Conservation (phyloP, 2,797 vertebrate species). For the Gallinago solitaria region DNA sequence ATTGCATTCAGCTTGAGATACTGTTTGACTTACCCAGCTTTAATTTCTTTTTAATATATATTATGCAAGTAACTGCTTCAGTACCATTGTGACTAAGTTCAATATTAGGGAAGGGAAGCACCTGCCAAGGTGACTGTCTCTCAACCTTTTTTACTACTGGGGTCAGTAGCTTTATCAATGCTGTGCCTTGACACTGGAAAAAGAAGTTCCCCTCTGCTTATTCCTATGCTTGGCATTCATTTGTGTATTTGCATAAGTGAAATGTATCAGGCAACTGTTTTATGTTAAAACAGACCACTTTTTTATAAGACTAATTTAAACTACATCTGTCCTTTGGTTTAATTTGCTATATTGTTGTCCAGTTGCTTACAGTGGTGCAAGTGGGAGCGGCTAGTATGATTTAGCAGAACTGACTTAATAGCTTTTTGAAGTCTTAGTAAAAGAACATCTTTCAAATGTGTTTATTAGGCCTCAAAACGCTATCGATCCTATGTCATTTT, state of each 20-base stretch:
- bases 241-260: not conserved
- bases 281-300: not conserved
- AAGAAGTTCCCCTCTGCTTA: not conserved
- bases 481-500: not conserved
- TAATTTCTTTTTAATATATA: not conserved
- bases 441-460: not conserved
- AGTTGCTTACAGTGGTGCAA: not conserved
- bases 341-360: not conserved
- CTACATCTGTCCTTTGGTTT: not conserved
- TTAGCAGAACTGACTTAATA: not conserved
- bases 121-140: not conserved
- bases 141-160: not conserved
- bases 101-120: not conserved
- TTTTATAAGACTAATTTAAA: not conserved
- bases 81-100: not conserved
- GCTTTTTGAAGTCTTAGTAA: not conserved
- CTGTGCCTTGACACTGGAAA: not conserved
- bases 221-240: not conserved
- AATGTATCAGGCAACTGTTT: not conserved
- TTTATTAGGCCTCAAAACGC: not conserved
- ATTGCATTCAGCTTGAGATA: not conserved
- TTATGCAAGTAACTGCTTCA: not conserved
- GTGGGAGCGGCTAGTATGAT: not conserved
- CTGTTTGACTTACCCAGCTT: not conserved
- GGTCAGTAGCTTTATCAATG: not conserved